Percentiles rank a stretch among this genome's conserved stretches.
These are phyloP conservation scores for Hemichromis elongatus DNA, from an alignment of 2,113 vertebrate genomes.

Conservation along the genomic window DNA sequence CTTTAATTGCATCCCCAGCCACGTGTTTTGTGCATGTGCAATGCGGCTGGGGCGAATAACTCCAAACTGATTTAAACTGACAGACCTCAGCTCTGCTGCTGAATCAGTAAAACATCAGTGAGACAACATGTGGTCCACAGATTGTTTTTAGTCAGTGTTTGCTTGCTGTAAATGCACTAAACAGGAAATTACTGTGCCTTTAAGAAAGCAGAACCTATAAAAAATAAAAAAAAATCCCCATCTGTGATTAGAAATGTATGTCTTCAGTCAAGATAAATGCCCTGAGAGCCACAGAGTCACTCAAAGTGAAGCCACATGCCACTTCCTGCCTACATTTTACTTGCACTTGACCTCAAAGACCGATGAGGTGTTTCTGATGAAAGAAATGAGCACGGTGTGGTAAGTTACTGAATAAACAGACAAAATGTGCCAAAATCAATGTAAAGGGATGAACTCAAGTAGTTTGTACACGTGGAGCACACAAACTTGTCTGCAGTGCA, in stretches of 20 bases:
- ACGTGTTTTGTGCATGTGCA: not conserved
- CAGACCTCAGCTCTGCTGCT: not conserved
- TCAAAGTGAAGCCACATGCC: not conserved
- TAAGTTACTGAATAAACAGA: not conserved
- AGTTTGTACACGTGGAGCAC: not conserved
- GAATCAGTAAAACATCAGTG: not conserved
- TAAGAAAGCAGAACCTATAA: not conserved
- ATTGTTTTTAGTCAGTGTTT: not conserved
- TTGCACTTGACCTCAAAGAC: not conserved
- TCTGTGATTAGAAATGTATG: not conserved
- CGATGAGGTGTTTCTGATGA: not conserved
- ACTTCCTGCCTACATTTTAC: not conserved
- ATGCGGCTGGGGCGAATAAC: not conserved
- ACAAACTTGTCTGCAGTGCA: not conserved
- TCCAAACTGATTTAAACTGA: not conserved
- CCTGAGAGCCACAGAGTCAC: not conserved
- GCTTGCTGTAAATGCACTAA: not conserved
- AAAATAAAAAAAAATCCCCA: not conserved
- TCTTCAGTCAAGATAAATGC: not conserved
- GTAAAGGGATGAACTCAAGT: not conserved
- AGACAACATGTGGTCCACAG: not conserved
- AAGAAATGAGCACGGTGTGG: not conserved
- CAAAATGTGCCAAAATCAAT: not conserved
- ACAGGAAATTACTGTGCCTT: not conserved
- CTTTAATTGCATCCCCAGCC: not conserved